phyloP scores from a whole-genome alignment of 2,888 invertebrate species.

The Nomada fucata region DNA sequence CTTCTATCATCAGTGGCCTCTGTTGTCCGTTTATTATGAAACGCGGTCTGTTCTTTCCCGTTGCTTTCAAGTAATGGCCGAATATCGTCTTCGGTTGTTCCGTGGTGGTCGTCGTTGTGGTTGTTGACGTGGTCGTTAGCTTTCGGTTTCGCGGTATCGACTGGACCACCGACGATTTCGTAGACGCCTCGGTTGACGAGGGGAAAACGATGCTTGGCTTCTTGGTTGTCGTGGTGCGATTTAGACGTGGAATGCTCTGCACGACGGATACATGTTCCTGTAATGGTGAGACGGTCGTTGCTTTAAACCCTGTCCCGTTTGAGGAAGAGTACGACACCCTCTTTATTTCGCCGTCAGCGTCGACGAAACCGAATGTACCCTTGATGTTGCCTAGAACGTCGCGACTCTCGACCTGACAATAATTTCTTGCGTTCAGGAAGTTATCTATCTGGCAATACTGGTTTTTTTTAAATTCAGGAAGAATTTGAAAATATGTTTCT shows the following conservation, averaged over 20 bases:
- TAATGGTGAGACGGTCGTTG: slow-evolving; percentile 84
- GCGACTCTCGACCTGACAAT: slow-evolving; percentile 88
- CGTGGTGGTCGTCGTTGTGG: slow-evolving; percentile 79
- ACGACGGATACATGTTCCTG: slow-evolving; percentile 83
- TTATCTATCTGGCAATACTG: no score
- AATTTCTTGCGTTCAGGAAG: slow-evolving; percentile 46
- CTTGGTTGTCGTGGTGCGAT: slow-evolving; percentile 85
- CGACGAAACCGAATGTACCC: slow-evolving; percentile 93
- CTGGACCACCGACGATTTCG: slow-evolving; percentile 88
- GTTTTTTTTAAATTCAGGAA: no score
- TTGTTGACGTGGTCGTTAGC: slow-evolving; percentile 79
- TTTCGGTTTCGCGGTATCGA: slow-evolving; percentile 87
- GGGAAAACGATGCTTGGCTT: slow-evolving; percentile 76
- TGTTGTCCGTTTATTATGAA: slow-evolving; percentile 81
- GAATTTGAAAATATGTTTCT: no score
- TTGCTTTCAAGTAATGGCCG: slow-evolving; percentile 76
- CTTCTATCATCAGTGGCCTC: slow-evolving; percentile 74
- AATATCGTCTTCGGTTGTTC: slow-evolving; percentile 76
- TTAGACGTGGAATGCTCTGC: slow-evolving; percentile 81
- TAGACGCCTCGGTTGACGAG: slow-evolving; percentile 86
- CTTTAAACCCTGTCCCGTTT: slow-evolving; percentile 85
- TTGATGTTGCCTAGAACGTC: slow-evolving; percentile 92
- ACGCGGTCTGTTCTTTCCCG: slow-evolving; percentile 76
- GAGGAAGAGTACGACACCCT: slow-evolving; percentile 90
- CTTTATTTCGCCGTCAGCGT: slow-evolving; percentile 91